These are phyloP conservation scores for Gobio occitaniae DNA, from an alignment of 2,797 vertebrate genomes.

Conservation along the genomic window DNA sequence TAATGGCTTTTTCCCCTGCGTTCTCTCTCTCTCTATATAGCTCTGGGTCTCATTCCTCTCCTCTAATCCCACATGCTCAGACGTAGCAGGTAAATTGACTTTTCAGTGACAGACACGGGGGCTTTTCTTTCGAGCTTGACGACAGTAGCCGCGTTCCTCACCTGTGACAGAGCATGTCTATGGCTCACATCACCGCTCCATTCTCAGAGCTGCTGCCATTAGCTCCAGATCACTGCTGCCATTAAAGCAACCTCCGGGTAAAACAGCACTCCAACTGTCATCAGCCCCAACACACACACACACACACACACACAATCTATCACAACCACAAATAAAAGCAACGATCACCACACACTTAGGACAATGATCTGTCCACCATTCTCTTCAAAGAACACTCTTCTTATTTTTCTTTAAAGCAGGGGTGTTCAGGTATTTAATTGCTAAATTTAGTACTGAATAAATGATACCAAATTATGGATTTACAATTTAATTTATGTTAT, in stretches of 20 bases:
- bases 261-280: constrained; percentile 49
- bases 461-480: neutral
- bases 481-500: neutral
- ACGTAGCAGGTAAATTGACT: constrained; percentile 49
- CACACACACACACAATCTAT: constrained; percentile 8
- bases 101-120: constrained; percentile 48
- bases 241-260: constrained; percentile 60
- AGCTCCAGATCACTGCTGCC: constrained; percentile 57
- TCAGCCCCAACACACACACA: constrained; percentile 17
- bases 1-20: constrained; percentile 74
- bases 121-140: constrained; percentile 57
- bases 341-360: constrained; percentile 2
- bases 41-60: constrained; percentile 74
- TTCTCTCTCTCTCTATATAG: constrained; percentile 57
- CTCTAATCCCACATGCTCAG: constrained; percentile 43
- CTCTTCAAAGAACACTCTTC: neutral
- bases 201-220: constrained; percentile 47
- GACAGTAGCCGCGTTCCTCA: constrained; percentile 62
- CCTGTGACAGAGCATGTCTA: constrained; percentile 42
- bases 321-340: constrained; percentile 23
- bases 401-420: too few relatives aligned
- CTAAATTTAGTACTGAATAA: neutral
- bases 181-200: constrained; percentile 22
- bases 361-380: neutral
- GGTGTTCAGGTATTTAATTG: neutral